A percentile compares a stretch with the other conserved stretches of the same genome.
phyloP scores from a whole-genome alignment of 2,113 vertebrate genomes.

The Uria lomvia region DNA sequence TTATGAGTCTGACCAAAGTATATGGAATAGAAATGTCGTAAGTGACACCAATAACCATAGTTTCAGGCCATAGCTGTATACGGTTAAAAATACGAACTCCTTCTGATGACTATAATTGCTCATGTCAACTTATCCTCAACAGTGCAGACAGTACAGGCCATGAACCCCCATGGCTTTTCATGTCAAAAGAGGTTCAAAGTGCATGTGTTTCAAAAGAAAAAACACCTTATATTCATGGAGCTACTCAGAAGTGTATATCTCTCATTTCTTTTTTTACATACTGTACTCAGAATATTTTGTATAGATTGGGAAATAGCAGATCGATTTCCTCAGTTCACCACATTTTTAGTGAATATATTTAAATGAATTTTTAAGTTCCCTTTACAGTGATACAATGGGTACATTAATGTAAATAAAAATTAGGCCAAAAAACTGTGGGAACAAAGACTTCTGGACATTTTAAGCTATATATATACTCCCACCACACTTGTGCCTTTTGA shows the following conservation, averaged over 20 bases:
- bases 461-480: not conserved
- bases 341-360: not conserved
- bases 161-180: not conserved
- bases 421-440: not conserved
- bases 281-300: not conserved
- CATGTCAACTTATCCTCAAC: not conserved
- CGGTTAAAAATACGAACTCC: not conserved
- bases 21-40: not conserved
- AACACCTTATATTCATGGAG: not conserved
- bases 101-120: not conserved
- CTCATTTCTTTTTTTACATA: not conserved
- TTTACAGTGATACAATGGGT: not conserved
- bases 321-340: not conserved
- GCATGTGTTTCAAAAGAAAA: not conserved
- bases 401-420: not conserved
- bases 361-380: not conserved
- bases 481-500: not conserved
- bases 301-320: not conserved
- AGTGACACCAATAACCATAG: not conserved
- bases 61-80: not conserved
- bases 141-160: not conserved
- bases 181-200: not conserved
- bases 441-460: not conserved
- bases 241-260: not conserved
- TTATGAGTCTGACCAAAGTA: not conserved